These are phyloP conservation scores for Mesocentrotus franciscanus DNA, from an alignment of 53 echinoderm and acorn worm genomes.

Conservation along the genomic window DNA sequence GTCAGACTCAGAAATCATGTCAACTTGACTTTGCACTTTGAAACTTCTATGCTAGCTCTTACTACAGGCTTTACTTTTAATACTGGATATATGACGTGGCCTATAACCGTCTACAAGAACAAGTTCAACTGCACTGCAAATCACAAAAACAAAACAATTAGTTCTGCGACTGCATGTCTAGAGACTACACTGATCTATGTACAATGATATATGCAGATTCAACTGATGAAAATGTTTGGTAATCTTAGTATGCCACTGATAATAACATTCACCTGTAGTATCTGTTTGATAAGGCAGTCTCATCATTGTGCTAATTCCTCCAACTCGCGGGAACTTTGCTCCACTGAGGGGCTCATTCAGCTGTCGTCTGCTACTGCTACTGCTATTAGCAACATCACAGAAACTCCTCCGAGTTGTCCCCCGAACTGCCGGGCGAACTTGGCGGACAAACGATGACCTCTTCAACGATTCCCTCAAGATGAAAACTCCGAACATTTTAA, in stretches of 20 bases:
- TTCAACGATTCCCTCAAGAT: not conserved
- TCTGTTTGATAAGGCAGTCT: conserved; percentile 82
- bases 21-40: too few species aligned
- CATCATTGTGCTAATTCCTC: conserved; percentile 94
- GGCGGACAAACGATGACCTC: not conserved
- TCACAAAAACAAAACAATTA: too few species aligned
- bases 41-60: too few species aligned
- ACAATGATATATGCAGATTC: not conserved
- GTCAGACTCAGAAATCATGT: too few species aligned
- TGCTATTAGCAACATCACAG: not conserved
- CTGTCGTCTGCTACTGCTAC: not conserved
- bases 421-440: not conserved
- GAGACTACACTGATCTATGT: not conserved
- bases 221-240: too few species aligned
- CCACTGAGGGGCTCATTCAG: conserved; percentile 83
- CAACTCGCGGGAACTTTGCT: conserved; percentile 73
- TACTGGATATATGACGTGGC: too few species aligned
- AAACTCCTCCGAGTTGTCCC: not conserved
- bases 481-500: not conserved
- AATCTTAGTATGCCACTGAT: not conserved
- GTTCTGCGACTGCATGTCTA: too few species aligned
- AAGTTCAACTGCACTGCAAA: too few species aligned
- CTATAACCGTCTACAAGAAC: too few species aligned
- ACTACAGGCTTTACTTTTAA: too few species aligned
- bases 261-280: conserved; percentile 71